Percentiles rank a stretch among this genome's conserved stretches.
Conservation (phyloP, 1,140 invertebrate species). For the Hypsibius dujardini region DNA sequence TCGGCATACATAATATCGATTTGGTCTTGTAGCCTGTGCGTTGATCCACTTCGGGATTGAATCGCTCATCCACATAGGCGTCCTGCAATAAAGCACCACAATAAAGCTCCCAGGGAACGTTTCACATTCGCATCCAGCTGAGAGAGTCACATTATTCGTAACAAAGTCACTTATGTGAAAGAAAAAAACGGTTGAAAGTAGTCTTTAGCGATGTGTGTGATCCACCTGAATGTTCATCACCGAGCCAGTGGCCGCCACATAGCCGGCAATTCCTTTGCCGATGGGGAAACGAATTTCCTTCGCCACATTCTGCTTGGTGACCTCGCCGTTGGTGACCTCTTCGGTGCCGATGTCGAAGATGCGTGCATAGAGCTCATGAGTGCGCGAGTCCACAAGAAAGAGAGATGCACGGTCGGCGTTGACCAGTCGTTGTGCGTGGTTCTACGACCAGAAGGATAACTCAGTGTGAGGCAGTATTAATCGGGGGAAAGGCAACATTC, state of each 20-base stretch:
- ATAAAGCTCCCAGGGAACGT: too few species aligned
- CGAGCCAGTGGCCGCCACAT: conserved; percentile 86
- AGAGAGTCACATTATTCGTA: too few species aligned
- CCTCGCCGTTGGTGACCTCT: conserved; percentile 23
- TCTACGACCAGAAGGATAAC: conserved; percentile 30
- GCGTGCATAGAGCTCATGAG: conserved; percentile 54
- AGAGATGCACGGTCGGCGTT: conserved; percentile 59
- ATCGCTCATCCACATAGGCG: conserved; percentile 73
- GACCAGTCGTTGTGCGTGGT: conserved; percentile 57
- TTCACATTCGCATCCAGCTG: too few species aligned
- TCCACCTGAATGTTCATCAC: conserved; percentile 47
- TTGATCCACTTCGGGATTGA: conserved; percentile 59
- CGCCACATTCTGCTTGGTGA: conserved; percentile 21
- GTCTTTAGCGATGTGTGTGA: too few species aligned
- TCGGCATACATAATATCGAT: conserved; percentile 66
- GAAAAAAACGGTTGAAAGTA: too few species aligned
- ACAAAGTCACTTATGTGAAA: too few species aligned
- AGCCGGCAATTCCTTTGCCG: conserved; percentile 82
- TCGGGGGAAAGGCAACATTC: too few species aligned
- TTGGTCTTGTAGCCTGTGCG: conserved; percentile 54
- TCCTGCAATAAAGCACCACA: conserved; percentile 36
- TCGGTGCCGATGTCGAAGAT: conserved; percentile 52
- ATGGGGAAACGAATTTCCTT: conserved; percentile 61
- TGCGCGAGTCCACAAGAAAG: conserved; percentile 52
- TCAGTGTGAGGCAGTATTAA: too few species aligned